Evolutionary conservation across 30 jellyfish, hydroid and myxozoan species (phyloP).

Genomic region (Clytia hemisphaerica): DNA sequence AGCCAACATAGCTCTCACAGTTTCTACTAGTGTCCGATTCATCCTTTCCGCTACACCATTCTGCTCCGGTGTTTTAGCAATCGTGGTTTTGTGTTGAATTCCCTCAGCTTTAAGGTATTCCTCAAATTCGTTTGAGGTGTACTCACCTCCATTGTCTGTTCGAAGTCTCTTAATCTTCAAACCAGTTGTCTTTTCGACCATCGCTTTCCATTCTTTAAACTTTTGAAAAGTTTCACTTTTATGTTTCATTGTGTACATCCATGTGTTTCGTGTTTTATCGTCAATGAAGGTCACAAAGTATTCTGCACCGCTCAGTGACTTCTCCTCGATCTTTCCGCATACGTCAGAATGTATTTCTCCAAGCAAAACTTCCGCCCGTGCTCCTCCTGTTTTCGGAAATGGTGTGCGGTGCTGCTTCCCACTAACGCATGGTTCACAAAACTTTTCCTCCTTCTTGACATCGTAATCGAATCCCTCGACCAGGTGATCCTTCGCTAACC

Average conservation of each 20-base stretch:
- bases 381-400: slow-evolving; percentile 41
- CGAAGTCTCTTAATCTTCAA: slow-evolving; percentile 12
- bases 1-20: slow-evolving; percentile 37
- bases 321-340: slow-evolving; percentile 37
- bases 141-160: no score
- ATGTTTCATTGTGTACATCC: no score
- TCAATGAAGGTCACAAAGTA: no score
- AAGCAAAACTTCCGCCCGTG: slow-evolving; percentile 11
- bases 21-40: no score
- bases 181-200: slow-evolving; percentile 46
- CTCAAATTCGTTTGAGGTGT: no score
- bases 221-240: slow-evolving; percentile 32
- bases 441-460: not conserved
- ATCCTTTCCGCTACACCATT: no score
- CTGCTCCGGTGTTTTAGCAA: no score
- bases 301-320: slow-evolving; percentile 32
- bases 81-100: no score
- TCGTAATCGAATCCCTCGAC: slow-evolving; percentile 44
- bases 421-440: slow-evolving; percentile 27
- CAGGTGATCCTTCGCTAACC: not conserved
- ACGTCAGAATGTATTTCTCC: slow-evolving; percentile 46
- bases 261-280: no score
- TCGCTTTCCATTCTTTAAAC: slow-evolving; percentile 22
- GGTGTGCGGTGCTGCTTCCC: slow-evolving; percentile 30
- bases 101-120: no score